These are phyloP conservation scores for Phataginus tricuspis DNA, from an alignment of 2,797 vertebrate genomes.

Conservation along the genomic window DNA sequence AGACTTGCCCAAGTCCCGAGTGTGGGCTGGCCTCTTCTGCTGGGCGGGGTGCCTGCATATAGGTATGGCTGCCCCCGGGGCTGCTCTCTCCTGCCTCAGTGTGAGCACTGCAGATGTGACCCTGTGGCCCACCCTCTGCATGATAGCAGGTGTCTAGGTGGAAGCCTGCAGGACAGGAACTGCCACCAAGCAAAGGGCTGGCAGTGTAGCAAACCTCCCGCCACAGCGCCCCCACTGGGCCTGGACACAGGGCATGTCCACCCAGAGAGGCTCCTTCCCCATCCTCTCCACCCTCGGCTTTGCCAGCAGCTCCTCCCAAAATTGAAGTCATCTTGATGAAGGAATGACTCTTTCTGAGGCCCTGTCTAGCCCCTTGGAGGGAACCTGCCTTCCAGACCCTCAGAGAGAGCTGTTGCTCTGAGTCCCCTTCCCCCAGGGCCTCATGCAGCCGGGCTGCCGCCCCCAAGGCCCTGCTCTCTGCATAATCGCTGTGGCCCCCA, in stretches of 20 bases:
- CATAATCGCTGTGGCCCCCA: rapidly evolving
- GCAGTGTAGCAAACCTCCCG: too few relatives aligned
- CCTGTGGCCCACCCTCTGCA: too few relatives aligned
- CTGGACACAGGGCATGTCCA: neutral
- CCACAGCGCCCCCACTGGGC: neutral
- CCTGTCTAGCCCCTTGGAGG: neutral
- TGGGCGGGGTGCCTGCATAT: neutral
- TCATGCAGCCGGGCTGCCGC: neutral
- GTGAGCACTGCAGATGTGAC: too few relatives aligned
- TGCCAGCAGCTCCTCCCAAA: neutral
- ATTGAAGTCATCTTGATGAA: neutral
- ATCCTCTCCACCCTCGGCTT: rapidly evolving
- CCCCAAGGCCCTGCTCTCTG: neutral
- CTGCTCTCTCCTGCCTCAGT: neutral
- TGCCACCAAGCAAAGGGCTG: neutral
- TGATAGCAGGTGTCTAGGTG: neutral
- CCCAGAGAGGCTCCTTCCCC: neutral
- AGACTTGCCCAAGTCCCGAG: too few relatives aligned
- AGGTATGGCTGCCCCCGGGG: neutral
- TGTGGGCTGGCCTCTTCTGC: too few relatives aligned
- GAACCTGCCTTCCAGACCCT: neutral
- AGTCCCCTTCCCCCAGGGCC: too few relatives aligned
- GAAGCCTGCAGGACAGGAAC: neutral
- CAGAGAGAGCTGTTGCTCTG: neutral
- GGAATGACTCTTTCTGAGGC: neutral